Evolutionary conservation across 53 echinoderm and acorn worm genomes (phyloP).

Genomic region (Crossaster papposus): DNA sequence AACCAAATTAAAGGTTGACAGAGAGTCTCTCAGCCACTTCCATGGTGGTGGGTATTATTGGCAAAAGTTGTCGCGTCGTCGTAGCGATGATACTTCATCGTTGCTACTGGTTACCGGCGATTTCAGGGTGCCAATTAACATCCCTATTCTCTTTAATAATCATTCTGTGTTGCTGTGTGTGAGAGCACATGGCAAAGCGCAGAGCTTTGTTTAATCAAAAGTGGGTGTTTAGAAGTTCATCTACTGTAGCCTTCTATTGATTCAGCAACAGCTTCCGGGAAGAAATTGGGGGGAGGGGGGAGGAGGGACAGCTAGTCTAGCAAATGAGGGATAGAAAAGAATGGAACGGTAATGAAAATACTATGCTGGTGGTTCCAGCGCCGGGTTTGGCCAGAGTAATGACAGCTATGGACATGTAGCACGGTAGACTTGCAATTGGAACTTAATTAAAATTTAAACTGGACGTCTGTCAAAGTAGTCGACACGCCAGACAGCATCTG

Average conservation of each 20-base stretch:
- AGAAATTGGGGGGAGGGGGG: not conserved
- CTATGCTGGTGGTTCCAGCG: not conserved
- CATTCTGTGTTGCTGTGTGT: not conserved
- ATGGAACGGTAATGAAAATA: not conserved
- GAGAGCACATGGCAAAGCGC: not conserved
- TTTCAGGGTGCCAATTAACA: not conserved
- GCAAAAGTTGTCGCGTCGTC: not conserved
- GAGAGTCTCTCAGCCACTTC: not conserved
- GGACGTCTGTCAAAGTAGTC: conserved; percentile 1
- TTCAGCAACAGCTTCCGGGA: not conserved
- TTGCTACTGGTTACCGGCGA: not conserved
- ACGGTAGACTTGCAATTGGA: not conserved
- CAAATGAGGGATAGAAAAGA: not conserved
- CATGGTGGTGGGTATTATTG: not conserved
- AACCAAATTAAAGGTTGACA: not conserved
- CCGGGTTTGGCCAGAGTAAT: not conserved
- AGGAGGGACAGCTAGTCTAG: not conserved
- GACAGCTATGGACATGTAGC: not conserved
- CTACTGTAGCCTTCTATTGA: not conserved
- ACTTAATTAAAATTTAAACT: not conserved
- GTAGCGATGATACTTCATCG: not conserved
- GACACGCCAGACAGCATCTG: not conserved
- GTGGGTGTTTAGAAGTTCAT: not conserved
- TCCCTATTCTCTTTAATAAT: not conserved
- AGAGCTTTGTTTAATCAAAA: not conserved